These are phyloP conservation scores for Macaca mulatta DNA, from an alignment of 2,113 vertebrate species.

Conservation along the genomic window DNA sequence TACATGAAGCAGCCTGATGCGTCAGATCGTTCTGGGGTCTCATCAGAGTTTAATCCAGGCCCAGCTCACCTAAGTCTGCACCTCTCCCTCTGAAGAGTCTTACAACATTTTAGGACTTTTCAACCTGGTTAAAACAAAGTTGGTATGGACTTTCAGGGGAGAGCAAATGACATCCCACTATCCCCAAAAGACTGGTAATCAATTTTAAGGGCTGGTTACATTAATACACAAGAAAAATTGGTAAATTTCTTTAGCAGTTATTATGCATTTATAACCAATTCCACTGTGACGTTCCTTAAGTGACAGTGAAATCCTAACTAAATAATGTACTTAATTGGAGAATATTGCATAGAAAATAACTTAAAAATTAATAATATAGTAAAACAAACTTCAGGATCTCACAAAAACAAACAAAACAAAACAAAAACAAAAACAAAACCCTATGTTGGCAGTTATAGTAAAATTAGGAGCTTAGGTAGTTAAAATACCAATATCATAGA, in stretches of 20 bases:
- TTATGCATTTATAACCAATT: conserved; percentile 18
- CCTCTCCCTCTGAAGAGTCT: neutral
- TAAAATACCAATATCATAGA: neutral
- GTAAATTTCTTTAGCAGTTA: conserved; percentile 10
- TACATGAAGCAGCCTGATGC: neutral
- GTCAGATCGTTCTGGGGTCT: neutral
- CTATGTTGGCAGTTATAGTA: neutral
- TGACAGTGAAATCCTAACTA: conserved; percentile 18
- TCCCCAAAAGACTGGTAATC: neutral
- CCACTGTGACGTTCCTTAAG: neutral
- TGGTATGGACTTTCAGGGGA: neutral
- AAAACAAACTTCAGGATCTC: conserved; percentile 15
- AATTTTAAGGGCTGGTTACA: neutral
- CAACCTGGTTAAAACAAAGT: neutral
- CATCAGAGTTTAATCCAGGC: neutral
- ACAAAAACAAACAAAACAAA: neutral
- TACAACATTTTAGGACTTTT: neutral
- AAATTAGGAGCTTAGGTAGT: neutral
- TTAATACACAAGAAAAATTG: neutral
- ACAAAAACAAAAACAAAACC: neutral
- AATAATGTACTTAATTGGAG: conserved; percentile 36
- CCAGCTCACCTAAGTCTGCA: neutral
- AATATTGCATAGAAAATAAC: conserved; percentile 18
- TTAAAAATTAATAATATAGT: neutral
- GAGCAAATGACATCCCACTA: neutral